These are phyloP conservation scores for Exephanes ischioxanthus DNA, from an alignment of 2,888 invertebrate species.

Conservation along the genomic window DNA sequence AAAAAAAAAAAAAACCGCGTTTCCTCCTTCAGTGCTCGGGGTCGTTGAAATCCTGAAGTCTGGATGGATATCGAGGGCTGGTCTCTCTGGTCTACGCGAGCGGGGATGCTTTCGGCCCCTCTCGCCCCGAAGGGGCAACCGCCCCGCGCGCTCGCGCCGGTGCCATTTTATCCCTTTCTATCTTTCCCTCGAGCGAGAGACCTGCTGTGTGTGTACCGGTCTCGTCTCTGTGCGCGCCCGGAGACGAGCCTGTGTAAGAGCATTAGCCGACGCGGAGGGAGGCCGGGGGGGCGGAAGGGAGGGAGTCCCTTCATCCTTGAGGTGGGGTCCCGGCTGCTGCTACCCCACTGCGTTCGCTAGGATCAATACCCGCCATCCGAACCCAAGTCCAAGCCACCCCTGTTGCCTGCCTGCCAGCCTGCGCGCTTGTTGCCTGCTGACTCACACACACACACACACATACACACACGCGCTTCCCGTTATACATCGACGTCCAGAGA, in stretches of 20 bases:
- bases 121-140: constrained; percentile 75
- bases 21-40: background rate
- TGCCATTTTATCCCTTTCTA: constrained; percentile 64
- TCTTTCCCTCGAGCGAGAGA: constrained; percentile 36
- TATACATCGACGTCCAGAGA: constrained; percentile 27
- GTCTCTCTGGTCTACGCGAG: constrained; percentile 79
- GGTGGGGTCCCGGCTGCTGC: constrained; percentile 78
- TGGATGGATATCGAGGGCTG: constrained; percentile 72
- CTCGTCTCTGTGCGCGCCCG: background rate
- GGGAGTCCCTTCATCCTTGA: constrained; percentile 77
- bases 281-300: constrained; percentile 72
- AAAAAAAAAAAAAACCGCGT: background rate
- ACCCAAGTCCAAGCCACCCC: constrained; percentile 82
- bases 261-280: constrained; percentile 25
- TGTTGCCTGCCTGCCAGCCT: constrained; percentile 73
- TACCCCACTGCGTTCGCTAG: constrained; percentile 82
- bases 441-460: constrained; percentile 28
- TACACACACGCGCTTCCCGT: background rate
- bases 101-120: constrained; percentile 72
- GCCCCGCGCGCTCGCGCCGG: constrained; percentile 75
- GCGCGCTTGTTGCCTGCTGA: constrained; percentile 44
- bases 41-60: constrained; percentile 1
- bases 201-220: constrained; percentile 27
- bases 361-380: constrained; percentile 84
- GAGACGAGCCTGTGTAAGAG: constrained; percentile 24